Evolutionary conservation across 2,113 vertebrate genomes (phyloP).

Genomic region (Thalassoma bifasciatum): DNA sequence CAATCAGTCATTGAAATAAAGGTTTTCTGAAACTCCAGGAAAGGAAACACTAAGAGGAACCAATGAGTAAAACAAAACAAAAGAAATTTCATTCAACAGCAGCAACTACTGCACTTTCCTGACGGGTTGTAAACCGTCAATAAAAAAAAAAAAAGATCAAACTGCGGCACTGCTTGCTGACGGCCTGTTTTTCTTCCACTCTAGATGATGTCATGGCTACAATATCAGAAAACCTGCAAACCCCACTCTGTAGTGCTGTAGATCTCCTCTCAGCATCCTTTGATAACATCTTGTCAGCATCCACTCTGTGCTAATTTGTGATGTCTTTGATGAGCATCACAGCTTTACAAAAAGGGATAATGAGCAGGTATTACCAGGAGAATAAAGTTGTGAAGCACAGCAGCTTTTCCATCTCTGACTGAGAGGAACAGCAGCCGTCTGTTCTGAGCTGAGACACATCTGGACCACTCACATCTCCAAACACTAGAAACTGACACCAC

Average conservation of each 20-base stretch:
- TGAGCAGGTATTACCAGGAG: not conserved
- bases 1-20: no score
- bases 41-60: no score
- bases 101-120: no score
- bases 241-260: not conserved
- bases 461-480: slow-evolving; percentile 40
- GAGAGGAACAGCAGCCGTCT: slow-evolving; percentile 46
- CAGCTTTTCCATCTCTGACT: slow-evolving; percentile 13
- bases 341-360: not conserved
- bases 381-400: not conserved
- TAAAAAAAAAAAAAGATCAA: not conserved
- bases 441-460: slow-evolving; percentile 55
- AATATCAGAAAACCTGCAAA: not conserved
- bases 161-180: not conserved
- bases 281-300: not conserved
- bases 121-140: no score
- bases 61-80: no score
- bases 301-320: no score
- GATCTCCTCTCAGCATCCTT: not conserved
- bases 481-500: slow-evolving; percentile 44
- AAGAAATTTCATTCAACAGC: no score
- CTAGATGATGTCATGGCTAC: not conserved
- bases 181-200: not conserved
- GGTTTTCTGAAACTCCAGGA: no score
- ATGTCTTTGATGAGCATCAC: not conserved